Base-by-base conservation (phyloP, 2,113 vertebrate species). In the Paralichthys olivaceus region DNA sequence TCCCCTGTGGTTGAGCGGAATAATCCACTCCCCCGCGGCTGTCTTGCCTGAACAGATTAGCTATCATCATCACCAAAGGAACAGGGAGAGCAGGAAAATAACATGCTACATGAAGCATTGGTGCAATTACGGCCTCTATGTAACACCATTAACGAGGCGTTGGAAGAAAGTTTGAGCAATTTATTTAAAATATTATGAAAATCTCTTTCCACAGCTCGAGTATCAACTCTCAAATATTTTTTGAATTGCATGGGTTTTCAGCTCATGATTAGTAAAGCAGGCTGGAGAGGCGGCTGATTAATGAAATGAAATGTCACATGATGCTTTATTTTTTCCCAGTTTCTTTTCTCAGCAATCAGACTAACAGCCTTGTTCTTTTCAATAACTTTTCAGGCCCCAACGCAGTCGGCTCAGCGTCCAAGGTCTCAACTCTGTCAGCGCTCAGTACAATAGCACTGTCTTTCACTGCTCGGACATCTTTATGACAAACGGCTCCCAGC, bases 381-480 rank as follows among this genome's bases (percentile, higher is more conserved):
- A 20, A 22, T 63, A 45, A 60, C 45, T 45, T 88, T 90, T 76
- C 94, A 99, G 98, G 96, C 56, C 95, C 97, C 25, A 97, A 96
- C 2, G 97, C 96, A 0, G 94, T 97, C 34, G 95, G 96, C 7
- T 97, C 97, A 5, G 96, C 97, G 0, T 97, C 96, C 75, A 97
- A 94, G 37, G 96, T 98, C 19, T 99, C 97, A 51, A 97, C 97
- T 0, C 93, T 99, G 49, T 99, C 98, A 5, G 97, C 98, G 83
- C 96, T 99, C 92, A 98, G 98, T 79, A 99, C 97, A 71, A 96
- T 99, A 94, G 95, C 97, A 88, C 93, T 99, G 73, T 99, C 98
- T 79, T 96, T 99, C 95, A 99, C 98, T 95, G 98, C 97, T 1
- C 94, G 97, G 86, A 98, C 97, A 92, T 98, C 97, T 91, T 98